Conservation (phyloP, 2,797 vertebrate species). For the Halcyon leucocephala region DNA sequence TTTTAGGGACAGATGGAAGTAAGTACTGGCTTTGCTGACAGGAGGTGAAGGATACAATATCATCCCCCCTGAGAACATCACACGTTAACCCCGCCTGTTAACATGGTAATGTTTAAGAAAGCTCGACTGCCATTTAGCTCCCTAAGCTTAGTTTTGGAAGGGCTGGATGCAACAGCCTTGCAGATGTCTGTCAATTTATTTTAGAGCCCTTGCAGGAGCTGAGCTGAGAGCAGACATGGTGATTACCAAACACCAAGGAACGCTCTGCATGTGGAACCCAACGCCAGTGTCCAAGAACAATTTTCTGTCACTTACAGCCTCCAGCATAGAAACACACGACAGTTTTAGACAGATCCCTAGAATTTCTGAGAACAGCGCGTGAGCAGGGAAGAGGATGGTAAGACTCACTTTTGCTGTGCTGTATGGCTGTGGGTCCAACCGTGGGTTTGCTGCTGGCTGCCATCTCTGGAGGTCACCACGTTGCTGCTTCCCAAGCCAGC, state of each 20-base stretch:
- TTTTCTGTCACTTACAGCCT: neutral
- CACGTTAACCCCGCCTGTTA: neutral
- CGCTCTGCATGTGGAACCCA: neutral
- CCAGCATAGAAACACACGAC: fast-evolving
- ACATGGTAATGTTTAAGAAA: neutral
- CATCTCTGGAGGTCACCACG: neutral
- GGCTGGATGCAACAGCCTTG: neutral
- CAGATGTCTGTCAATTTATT: neutral
- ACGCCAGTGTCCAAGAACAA: neutral
- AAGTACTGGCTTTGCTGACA: neutral
- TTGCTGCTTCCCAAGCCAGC: neutral
- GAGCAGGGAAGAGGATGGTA: neutral
- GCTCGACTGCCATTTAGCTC: neutral
- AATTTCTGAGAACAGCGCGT: neutral
- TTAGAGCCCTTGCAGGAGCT: neutral
- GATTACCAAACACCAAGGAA: neutral
- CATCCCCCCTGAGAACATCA: neutral
- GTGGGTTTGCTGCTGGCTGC: neutral
- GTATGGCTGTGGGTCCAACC: neutral
- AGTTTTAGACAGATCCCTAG: neutral
- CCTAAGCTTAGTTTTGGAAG: neutral
- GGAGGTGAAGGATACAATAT: neutral
- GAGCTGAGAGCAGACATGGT: neutral
- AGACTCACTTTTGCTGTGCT: neutral
- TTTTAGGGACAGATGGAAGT: neutral